These are phyloP conservation scores for Muraenolepis orangiensis DNA, from an alignment of 2,797 vertebrate genomes.

Conservation along the genomic window DNA sequence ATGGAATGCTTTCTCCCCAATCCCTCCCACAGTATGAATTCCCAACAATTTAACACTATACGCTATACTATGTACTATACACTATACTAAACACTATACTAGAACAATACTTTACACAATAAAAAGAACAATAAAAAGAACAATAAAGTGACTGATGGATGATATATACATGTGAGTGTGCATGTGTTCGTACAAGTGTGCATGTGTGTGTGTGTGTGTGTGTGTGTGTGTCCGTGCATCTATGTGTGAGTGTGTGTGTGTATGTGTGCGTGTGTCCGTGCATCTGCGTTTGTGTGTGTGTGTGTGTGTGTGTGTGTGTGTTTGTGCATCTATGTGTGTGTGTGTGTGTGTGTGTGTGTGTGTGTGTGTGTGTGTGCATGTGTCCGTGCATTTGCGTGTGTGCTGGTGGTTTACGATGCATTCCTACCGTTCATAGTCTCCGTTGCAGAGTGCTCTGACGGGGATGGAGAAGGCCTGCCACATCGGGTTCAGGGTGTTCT, in stretches of 20 bases:
- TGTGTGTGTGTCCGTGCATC: not conserved
- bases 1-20: too few relatives aligned
- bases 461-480: constrained; percentile 92
- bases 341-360: not conserved
- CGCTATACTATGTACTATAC: too few relatives aligned
- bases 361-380: not conserved
- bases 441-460: constrained; percentile 89
- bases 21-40: too few relatives aligned
- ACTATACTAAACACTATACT: too few relatives aligned
- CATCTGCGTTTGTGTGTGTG: not conserved
- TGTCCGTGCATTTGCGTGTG: not conserved
- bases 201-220: not conserved
- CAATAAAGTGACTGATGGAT: too few relatives aligned
- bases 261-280: not conserved
- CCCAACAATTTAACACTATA: too few relatives aligned
- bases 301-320: not conserved
- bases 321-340: not conserved
- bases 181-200: not conserved
- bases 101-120: too few relatives aligned
- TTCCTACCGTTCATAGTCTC: constrained; percentile 87
- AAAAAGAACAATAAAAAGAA: too few relatives aligned
- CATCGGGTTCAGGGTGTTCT: constrained; percentile 87
- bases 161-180: not conserved
- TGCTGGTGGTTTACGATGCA: not conserved
- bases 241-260: not conserved